These are phyloP conservation scores for Sylvilagus bachmani DNA, from an alignment of 2,113 vertebrate genomes.

Conservation along the genomic window DNA sequence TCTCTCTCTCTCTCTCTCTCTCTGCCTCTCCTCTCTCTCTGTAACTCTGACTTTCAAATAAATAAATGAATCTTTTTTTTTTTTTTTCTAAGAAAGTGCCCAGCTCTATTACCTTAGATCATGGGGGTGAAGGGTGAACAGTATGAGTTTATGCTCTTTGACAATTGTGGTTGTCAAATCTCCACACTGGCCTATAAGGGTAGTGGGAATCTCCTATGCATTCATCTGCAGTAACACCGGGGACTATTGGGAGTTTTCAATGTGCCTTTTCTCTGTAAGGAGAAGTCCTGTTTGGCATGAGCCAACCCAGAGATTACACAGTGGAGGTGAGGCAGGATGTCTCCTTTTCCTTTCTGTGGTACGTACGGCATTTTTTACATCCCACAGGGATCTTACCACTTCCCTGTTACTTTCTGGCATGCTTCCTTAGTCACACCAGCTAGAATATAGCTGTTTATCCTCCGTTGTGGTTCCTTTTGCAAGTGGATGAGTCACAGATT, in stretches of 20 bases:
- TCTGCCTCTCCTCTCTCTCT: no score
- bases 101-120: not conserved
- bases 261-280: not conserved
- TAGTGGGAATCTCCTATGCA: not conserved
- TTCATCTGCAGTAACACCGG: not conserved
- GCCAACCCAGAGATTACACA: not conserved
- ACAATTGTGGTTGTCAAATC: not conserved
- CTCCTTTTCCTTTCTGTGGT: no score
- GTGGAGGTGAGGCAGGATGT: not conserved
- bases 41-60: no score
- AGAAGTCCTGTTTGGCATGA: not conserved
- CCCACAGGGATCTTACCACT: no score
- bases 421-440: not conserved
- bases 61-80: no score
- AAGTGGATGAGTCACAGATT: not conserved
- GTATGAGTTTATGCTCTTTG: not conserved
- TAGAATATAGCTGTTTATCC: not conserved
- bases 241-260: not conserved
- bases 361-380: not conserved
- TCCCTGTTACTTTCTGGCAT: not conserved
- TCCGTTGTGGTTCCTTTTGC: not conserved
- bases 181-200: not conserved
- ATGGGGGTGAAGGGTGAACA: no score
- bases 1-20: no score
- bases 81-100: not conserved